A percentile compares a stretch with the other conserved stretches of the same genome.
Conservation (phyloP, 2,888 invertebrate genomes). For the Glaucopsyche alexis region DNA sequence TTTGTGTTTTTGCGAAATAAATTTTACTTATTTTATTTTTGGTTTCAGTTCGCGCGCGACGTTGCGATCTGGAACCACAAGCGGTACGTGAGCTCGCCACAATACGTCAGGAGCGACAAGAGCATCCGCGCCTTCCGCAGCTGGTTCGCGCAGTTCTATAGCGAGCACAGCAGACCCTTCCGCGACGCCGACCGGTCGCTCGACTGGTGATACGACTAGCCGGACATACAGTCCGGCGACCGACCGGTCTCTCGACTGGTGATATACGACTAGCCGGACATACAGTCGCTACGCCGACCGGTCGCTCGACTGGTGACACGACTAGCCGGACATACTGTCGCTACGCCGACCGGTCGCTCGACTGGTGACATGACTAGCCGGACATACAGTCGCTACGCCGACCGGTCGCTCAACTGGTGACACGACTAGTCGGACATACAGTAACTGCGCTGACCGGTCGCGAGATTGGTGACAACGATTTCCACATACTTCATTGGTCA, state of each 20-base stretch:
- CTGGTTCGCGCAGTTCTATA: slow-evolving; percentile 94
- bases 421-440: neutral
- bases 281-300: slow-evolving; percentile 49
- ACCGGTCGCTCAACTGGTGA: slow-evolving; percentile 58
- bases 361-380: no score
- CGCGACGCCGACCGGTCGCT: slow-evolving; percentile 54
- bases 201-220: slow-evolving; percentile 50
- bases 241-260: no score
- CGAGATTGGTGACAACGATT: no score
- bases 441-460: neutral
- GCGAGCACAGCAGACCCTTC: slow-evolving; percentile 79
- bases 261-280: no score
- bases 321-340: neutral
- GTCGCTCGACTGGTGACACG: slow-evolving; percentile 54
- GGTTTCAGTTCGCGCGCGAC: slow-evolving; percentile 88
- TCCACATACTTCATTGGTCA: no score
- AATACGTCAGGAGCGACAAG: slow-evolving; percentile 87
- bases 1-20: no score
- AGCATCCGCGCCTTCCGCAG: slow-evolving; percentile 85
- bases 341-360: neutral
- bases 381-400: slow-evolving; percentile 45
- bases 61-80: slow-evolving; percentile 94
- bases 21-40: neutral
- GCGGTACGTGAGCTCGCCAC: slow-evolving; percentile 84
- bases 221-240: neutral